These are phyloP conservation scores for Drosophila bocqueti DNA, from an alignment of 1,140 invertebrate genomes.

Conservation along the genomic window DNA sequence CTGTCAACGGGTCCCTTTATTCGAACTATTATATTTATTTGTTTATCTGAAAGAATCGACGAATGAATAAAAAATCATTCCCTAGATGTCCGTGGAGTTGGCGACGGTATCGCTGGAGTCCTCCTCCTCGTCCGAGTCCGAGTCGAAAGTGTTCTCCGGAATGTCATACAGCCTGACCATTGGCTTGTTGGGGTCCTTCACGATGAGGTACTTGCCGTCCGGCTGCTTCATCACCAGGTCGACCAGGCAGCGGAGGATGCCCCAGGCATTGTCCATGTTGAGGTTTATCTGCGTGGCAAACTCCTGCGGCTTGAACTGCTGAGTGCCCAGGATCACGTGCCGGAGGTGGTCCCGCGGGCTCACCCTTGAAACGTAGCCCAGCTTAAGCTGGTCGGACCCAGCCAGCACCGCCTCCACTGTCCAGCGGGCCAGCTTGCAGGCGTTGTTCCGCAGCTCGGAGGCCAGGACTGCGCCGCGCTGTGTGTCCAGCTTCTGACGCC, in stretches of 20 bases:
- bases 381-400: constrained; percentile 98
- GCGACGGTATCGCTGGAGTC: constrained; percentile 87
- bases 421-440: constrained; percentile 99
- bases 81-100: constrained; percentile 21
- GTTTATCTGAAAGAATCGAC: constrained; percentile 15
- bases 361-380: constrained; percentile 98
- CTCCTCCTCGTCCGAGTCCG: constrained; percentile 93
- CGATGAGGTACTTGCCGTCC: constrained; percentile 98
- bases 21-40: constrained; percentile 42
- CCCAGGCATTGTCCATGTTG: constrained; percentile 99
- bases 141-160: constrained; percentile 98
- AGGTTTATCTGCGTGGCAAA: constrained; percentile 99
- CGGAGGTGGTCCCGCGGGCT: constrained; percentile 97
- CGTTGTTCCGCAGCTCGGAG: constrained; percentile 99
- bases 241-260: constrained; percentile 98
- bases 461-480: constrained; percentile 99
- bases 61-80: background rate
- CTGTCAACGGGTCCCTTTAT: constrained; percentile 58
- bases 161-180: constrained; percentile 98
- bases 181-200: constrained; percentile 99
- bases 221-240: constrained; percentile 99
- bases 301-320: constrained; percentile 99
- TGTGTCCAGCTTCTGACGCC: constrained; percentile 98
- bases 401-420: constrained; percentile 98
- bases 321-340: constrained; percentile 98